phyloP scores from a whole-genome alignment of 2,113 vertebrate genomes.

The Grantiella picta region DNA sequence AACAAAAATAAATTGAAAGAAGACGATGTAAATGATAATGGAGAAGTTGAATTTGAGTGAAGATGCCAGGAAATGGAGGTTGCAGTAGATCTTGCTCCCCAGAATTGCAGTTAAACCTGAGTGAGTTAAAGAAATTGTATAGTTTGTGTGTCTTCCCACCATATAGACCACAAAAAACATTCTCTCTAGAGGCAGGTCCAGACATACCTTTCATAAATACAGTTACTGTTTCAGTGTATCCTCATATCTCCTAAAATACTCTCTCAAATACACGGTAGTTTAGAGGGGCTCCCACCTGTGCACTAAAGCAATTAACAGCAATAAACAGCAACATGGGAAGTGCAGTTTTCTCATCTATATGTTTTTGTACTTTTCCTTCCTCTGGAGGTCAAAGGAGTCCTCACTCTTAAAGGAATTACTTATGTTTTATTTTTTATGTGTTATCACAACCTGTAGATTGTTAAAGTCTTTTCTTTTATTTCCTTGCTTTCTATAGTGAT shows the following conservation, averaged over 20 bases:
- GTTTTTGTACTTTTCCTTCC: not conserved
- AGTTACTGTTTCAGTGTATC: not conserved
- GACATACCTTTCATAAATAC: not conserved
- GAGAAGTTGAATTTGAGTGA: not conserved
- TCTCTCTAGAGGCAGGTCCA: not conserved
- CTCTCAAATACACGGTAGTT: not conserved
- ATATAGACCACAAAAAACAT: not conserved
- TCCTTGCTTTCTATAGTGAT: not conserved
- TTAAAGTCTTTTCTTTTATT: not conserved
- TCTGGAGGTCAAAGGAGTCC: not conserved
- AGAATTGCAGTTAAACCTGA: not conserved
- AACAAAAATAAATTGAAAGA: not conserved
- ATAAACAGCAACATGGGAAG: not conserved
- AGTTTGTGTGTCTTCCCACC: not conserved
- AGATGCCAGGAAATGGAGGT: not conserved
- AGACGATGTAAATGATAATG: not conserved
- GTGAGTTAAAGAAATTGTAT: not conserved
- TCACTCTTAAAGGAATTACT: not conserved
- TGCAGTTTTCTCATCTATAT: not conserved
- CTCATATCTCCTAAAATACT: not conserved
- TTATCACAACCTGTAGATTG: not conserved
- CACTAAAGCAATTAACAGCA: not conserved
- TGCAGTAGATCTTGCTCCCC: not conserved
- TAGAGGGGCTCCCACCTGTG: not conserved
- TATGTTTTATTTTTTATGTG: fast-evolving